Evolutionary conservation across 2,797 vertebrate genomes (phyloP).

Genomic region (Neosalanx taihuensis): DNA sequence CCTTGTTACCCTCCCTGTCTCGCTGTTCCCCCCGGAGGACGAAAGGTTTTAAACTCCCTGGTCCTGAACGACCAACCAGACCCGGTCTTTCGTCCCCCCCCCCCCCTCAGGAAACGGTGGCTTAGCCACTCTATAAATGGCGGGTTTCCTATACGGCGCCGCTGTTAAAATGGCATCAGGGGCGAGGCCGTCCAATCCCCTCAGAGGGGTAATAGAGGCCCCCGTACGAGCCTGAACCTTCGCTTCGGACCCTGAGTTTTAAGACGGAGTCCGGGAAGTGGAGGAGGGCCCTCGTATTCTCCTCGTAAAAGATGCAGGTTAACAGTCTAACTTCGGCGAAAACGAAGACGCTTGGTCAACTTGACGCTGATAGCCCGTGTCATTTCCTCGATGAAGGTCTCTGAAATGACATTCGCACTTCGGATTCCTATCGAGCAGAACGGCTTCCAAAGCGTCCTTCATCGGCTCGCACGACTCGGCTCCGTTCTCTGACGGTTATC

Average conservation of each 20-base stretch:
- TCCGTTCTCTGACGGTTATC: slow-evolving; percentile 48
- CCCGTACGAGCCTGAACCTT: slow-evolving; percentile 16
- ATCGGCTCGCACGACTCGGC: slow-evolving; percentile 34
- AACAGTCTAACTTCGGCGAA: slow-evolving; percentile 23
- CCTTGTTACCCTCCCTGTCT: slow-evolving; percentile 27
- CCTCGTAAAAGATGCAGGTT: slow-evolving; percentile 20
- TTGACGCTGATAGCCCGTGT: slow-evolving; percentile 16
- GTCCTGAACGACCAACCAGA: slow-evolving; percentile 18
- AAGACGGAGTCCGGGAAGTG: slow-evolving; percentile 15
- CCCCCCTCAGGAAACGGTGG: slow-evolving; percentile 49
- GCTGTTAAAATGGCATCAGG: no score
- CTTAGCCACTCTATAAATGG: slow-evolving; percentile 36
- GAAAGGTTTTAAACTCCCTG: slow-evolving; percentile 27
- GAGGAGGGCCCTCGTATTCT: not conserved
- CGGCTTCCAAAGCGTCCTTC: slow-evolving; percentile 17
- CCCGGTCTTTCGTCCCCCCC: slow-evolving; percentile 24
- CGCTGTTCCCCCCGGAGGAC: slow-evolving; percentile 27
- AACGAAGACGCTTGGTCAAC: slow-evolving; percentile 28
- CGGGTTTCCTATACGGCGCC: no score
- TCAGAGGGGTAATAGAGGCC: slow-evolving; percentile 18
- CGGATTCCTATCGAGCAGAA: not conserved
- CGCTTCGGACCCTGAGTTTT: slow-evolving; percentile 16
- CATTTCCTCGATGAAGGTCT: slow-evolving; percentile 2
- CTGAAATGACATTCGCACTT: slow-evolving; percentile 41
- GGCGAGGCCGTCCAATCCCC: no score